Evolutionary conservation across 2,797 vertebrate genomes (phyloP), one percentile per base, ranked within the genome.

Genomic region (Melanotaenia maccullochi): DNA sequence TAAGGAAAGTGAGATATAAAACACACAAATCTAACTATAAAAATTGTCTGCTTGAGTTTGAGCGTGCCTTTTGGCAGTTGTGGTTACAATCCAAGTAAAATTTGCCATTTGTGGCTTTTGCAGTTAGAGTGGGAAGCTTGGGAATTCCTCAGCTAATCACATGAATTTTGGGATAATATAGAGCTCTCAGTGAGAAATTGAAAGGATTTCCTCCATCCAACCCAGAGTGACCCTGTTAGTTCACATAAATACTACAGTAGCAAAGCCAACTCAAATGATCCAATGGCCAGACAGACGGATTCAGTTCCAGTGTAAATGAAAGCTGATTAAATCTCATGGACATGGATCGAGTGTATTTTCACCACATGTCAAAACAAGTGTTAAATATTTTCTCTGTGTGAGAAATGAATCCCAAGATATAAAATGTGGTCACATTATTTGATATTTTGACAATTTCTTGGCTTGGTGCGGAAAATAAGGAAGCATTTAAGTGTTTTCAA

Each of bases 1-100:
- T 25, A 60, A 71, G 79, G 22, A 85, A 84, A 79, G 66, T 83
- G 79, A 68, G 68, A 73, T 74, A 68, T 76, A 59, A 78, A 83
- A 71, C 82, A 55, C 76, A 42, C 73, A 65, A 71, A 47, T n/a
- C 82, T 64, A 66, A 68, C 59, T 40, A 56, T 89, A 76, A 88
- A 85, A 76, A 71, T 3, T 57, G 82, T 81, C 78, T 85, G 77
- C 65, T 55, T 40, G 65, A 49, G 72, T 83, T 81, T 55, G 71
- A 84, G 64, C 64, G 77, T 63, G 65, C 40, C 22, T 80, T 52
- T 76, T 76, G 59, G 80, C 81, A 82, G 25, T 75, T 81, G 77
- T 68, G 76, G 65, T 84, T 78, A 25, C 79, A 86, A 86, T 87
- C 35, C 40, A 77, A 89, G 82, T 76, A 87, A 87, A 78, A 90